Percentiles rank a stretch among this genome's conserved stretches.
phyloP scores from a whole-genome alignment of 2,888 invertebrate species.

The Amphiduros pacificus region DNA sequence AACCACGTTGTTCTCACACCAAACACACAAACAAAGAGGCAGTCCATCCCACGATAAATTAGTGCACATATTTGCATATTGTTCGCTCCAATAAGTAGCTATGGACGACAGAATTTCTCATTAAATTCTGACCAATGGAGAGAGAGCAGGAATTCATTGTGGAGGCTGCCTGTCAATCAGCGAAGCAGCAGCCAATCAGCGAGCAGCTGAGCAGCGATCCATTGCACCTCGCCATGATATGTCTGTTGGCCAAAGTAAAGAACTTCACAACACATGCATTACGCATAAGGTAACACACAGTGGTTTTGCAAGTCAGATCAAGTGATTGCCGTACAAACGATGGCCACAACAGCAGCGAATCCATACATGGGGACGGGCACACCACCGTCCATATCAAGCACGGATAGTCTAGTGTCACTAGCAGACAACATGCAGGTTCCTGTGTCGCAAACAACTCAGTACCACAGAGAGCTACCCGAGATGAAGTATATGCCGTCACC shows the following conservation, averaged over 20 bases:
- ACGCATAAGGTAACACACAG: conserved; percentile 62
- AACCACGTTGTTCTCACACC: too few species aligned
- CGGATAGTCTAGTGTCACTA: conserved; percentile 63
- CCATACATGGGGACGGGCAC: conserved; percentile 80
- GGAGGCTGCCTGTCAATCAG: conserved; percentile 45
- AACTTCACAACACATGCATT: conserved; percentile 63
- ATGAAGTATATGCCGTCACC: conserved; percentile 66
- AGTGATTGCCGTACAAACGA: conserved; percentile 53
- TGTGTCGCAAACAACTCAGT: conserved; percentile 44
- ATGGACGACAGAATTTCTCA: conserved; percentile 20
- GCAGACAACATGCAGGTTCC: conserved; percentile 52
- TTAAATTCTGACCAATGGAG: conserved; percentile 28
- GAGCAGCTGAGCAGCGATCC: conserved; percentile 18
- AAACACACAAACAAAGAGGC: conserved; percentile 25
- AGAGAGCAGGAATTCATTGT: background rate
- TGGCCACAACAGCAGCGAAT: conserved; percentile 83
- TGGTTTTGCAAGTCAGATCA: conserved; percentile 47
- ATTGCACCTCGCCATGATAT: conserved; percentile 29
- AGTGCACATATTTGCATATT: conserved; percentile 22
- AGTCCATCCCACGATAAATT: conserved; percentile 19
- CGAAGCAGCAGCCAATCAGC: conserved; percentile 38
- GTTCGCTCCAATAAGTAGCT: conserved; percentile 18
- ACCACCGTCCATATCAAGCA: conserved; percentile 71
- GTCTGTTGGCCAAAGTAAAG: conserved; percentile 38
- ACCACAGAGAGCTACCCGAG: conserved; percentile 66